phyloP scores from a whole-genome alignment of 2,113 vertebrate species.

The Phylloscopus trochiloides region DNA sequence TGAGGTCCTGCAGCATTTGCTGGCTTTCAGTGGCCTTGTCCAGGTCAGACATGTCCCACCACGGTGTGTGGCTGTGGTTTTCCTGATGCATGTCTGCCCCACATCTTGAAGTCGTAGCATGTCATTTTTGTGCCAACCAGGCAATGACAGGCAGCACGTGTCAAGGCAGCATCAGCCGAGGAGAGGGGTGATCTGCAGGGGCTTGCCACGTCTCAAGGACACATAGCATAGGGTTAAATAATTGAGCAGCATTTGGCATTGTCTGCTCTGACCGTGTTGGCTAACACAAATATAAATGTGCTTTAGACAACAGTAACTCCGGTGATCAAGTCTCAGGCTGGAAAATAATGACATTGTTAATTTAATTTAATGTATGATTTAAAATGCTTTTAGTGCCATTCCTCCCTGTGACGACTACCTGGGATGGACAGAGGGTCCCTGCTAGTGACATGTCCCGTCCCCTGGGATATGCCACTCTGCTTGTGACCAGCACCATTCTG shows the following conservation, averaged over 20 bases:
- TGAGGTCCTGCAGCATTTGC: background rate
- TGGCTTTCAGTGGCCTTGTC: background rate
- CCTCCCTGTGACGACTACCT: background rate
- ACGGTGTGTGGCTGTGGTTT: accelerated
- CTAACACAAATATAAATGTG: background rate
- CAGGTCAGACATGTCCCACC: accelerated
- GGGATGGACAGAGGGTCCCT: background rate
- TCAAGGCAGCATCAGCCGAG: background rate
- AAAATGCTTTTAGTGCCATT: background rate
- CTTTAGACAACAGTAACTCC: background rate
- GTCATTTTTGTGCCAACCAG: background rate
- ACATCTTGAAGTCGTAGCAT: background rate
- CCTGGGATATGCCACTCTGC: background rate
- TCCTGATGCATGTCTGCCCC: accelerated
- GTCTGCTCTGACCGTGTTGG: background rate
- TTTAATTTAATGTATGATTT: background rate
- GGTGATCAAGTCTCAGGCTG: background rate
- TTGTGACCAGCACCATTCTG: accelerated
- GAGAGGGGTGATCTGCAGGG: accelerated
- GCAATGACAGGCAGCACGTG: accelerated
- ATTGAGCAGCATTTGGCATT: background rate
- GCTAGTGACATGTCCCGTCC: background rate
- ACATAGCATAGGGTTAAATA: background rate
- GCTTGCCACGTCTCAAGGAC: background rate
- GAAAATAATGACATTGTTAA: background rate